phyloP scores from a whole-genome alignment of 2,797 vertebrate species.

The Antennarius maculatus region DNA sequence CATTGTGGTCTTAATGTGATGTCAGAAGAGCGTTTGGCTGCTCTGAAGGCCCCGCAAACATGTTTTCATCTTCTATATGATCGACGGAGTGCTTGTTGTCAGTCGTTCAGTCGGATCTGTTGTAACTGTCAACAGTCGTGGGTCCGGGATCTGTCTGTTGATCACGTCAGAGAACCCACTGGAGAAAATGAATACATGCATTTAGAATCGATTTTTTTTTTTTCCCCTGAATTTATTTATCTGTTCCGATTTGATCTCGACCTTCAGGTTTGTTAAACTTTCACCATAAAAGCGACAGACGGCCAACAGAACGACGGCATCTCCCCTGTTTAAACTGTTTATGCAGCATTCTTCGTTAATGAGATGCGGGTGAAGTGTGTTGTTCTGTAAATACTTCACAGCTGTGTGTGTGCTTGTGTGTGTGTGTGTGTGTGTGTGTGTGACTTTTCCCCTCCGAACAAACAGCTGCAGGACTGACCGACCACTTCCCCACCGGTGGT shows the following conservation, averaged over 20 bases:
- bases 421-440: constrained; percentile 64
- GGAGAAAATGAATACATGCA: too few species aligned
- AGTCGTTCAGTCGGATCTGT: background rate
- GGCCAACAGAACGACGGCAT: background rate
- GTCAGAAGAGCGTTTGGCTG: constrained; percentile 11
- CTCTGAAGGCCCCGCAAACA: constrained; percentile 13
- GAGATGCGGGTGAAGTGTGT: constrained; percentile 66
- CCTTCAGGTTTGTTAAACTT: background rate
- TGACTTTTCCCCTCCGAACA: constrained; percentile 67
- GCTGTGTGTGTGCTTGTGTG: constrained; percentile 64
- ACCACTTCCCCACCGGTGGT: constrained; percentile 39
- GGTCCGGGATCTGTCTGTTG: too few species aligned
- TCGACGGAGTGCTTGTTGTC: constrained; percentile 16
- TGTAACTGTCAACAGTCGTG: too few species aligned
- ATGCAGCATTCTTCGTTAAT: constrained; percentile 68
- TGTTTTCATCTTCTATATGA: constrained; percentile 27
- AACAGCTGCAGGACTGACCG: constrained; percentile 55
- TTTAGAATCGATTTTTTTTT: background rate
- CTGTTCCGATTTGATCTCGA: background rate
- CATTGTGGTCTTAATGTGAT: constrained; percentile 33
- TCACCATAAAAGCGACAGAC: background rate
- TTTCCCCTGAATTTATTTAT: background rate
- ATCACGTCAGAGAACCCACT: too few species aligned
- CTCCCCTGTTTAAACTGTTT: constrained; percentile 28
- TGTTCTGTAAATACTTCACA: constrained; percentile 79